Percentiles rank a stretch among this genome's conserved stretches.
Conservation (phyloP, 2,888 invertebrate genomes). For the Osmoderma eremita region DNA sequence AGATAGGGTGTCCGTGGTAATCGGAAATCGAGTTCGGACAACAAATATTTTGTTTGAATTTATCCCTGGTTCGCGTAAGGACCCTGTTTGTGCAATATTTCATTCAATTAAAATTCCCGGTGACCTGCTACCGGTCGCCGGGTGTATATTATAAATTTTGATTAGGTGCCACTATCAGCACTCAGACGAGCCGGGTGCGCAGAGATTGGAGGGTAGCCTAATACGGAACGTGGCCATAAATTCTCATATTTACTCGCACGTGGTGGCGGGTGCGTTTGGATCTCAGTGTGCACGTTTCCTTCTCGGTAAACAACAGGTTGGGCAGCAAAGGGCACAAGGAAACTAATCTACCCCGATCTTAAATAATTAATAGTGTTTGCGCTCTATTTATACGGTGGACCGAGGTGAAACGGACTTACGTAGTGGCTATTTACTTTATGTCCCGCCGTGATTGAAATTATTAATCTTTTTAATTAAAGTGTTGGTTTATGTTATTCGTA, state of each 20-base stretch:
- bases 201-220: slow-evolving; percentile 9
- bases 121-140: slow-evolving; percentile 4
- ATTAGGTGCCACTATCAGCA: slow-evolving; percentile 34
- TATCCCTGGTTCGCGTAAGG: not conserved
- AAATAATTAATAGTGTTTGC: slow-evolving; percentile 61
- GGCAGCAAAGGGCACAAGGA: slow-evolving; percentile 45
- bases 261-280: slow-evolving; percentile 3
- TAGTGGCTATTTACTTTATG: not conserved
- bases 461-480: slow-evolving; percentile 31
- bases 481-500: not conserved
- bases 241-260: slow-evolving; percentile 56
- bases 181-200: not conserved
- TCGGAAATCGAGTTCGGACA: slow-evolving; percentile 8
- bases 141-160: slow-evolving; percentile 30
- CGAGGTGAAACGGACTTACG: slow-evolving; percentile 9
- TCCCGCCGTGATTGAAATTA: slow-evolving; percentile 17
- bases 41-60: slow-evolving; percentile 12
- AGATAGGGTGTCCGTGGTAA: not conserved
- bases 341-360: slow-evolving; percentile 58
- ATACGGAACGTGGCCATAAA: slow-evolving; percentile 54
- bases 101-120: slow-evolving; percentile 11
- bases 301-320: slow-evolving; percentile 28
- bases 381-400: slow-evolving; percentile 56
- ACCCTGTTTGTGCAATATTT: not conserved
- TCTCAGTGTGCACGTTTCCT: slow-evolving; percentile 32